phyloP scores from a whole-genome alignment of 2,113 vertebrate species.

The Semicossyphus pulcher region DNA sequence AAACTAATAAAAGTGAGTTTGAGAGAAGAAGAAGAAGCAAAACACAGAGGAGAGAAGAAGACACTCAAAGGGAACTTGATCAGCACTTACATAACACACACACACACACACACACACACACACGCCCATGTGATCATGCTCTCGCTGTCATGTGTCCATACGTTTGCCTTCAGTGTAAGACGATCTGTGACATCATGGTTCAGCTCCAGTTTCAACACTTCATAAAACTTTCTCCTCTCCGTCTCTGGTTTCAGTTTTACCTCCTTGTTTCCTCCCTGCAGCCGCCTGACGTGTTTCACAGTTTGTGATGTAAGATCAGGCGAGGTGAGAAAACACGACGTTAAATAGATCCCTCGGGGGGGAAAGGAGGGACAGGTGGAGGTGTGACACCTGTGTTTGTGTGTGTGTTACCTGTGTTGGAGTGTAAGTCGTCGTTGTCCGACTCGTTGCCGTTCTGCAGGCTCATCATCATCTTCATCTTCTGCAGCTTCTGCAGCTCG shows the following conservation, averaged over 20 bases:
- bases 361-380: neutral
- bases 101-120: conserved; percentile 5
- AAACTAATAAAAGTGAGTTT: no score
- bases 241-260: neutral
- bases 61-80: no score
- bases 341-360: no score
- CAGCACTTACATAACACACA: conserved; percentile 8
- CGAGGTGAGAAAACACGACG: neutral
- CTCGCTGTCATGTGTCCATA: neutral
- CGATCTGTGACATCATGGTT: neutral
- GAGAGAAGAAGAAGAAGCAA: no score
- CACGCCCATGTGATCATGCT: no score
- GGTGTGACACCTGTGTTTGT: conserved; percentile 18
- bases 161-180: neutral
- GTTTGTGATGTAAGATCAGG: neutral
- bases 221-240: conserved; percentile 5
- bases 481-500: conserved; percentile 79
- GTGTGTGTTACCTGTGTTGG: conserved; percentile 71
- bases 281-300: neutral
- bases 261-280: neutral
- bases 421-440: conserved; percentile 78
- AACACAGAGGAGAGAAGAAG: no score
- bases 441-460: conserved; percentile 80
- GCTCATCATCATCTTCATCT: conserved; percentile 84
- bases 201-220: neutral